These are phyloP conservation scores for Catonia carolina DNA, from an alignment of 2,888 invertebrate genomes.

Conservation along the genomic window DNA sequence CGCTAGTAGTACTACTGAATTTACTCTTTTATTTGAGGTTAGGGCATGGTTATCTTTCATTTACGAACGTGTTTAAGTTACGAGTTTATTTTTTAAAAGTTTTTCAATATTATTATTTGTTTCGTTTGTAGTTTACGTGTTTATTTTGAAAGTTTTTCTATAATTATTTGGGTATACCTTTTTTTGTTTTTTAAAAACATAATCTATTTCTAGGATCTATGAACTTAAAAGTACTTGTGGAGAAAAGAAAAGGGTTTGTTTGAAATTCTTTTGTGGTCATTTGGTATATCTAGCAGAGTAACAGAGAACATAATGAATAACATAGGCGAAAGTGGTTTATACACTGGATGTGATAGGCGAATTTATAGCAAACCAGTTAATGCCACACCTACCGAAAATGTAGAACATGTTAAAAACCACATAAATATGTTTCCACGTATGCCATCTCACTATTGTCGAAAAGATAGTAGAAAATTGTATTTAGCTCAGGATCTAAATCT, in stretches of 20 bases:
- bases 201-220: conserved; percentile 16
- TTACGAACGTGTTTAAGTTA: no score
- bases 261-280: conserved; percentile 14
- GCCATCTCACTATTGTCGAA: conserved; percentile 23
- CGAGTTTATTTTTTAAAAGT: no score
- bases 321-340: conserved; percentile 13
- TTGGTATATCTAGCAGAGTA: conserved; percentile 15
- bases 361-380: conserved; percentile 16
- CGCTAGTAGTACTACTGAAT: no score
- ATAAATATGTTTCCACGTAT: conserved; percentile 24
- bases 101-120: no score
- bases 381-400: conserved; percentile 8
- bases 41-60: no score
- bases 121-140: no score
- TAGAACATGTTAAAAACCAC: conserved; percentile 17
- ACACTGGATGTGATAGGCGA: conserved; percentile 12
- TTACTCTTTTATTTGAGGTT: no score
- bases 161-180: no score
- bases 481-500: conserved; percentile 21
- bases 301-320: conserved; percentile 16
- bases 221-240: conserved; percentile 11
- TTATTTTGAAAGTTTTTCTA: no score
- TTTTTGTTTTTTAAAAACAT: no score
- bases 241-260: conserved; percentile 12
- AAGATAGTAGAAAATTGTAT: conserved; percentile 22